Base-by-base conservation (phyloP, 2,113 vertebrate genomes). In the Orycteropus afer region DNA sequence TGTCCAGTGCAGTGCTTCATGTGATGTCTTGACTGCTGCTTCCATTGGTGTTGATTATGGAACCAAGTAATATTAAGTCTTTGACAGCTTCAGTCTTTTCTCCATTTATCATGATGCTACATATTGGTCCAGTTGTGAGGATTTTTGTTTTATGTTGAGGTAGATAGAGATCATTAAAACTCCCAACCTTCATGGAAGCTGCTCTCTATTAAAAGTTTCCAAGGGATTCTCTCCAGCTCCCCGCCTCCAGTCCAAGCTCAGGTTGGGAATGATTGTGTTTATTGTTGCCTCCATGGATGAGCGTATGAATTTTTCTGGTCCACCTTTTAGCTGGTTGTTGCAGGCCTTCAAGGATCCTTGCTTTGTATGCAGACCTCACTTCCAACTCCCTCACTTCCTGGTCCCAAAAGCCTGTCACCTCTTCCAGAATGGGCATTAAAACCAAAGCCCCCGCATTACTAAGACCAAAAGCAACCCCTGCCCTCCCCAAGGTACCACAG, bases 401-500 rank as follows among this genome's bases (percentile, higher is more conserved):
- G 22, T 20, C 57, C 40, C 49, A 1, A 57, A 57, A 61, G 14
- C 25, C 12, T 7, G 13, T 45, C 63, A 42, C 65, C 29, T 91
- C 14, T 20, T 29, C 42, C 0, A 23, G 4, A 13, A 5, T 18
- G 32, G 45, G 11, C 9, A 1, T 85, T 14, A 47, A 42, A 67
- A 25, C n/a, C 22, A 25, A 11, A 37, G 1, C 12, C 29, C 37
- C 23, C 9, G 7, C 11, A 0, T n/a, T 5, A 0, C 17, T 8
- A 3, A 18, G 3, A 7, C 11, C 32, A 49, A 20, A 49, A n/a
- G n/a, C 25, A 29, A 5, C 25, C 69, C 45, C 7, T 1, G 3
- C 69, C 27, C 11, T 69, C 40, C 57, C 27, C 7, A 0, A 23
- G 1, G 3, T 18, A 7, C 27, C 15, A 0, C 0, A 4, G 17